Conservation (phyloP, 1,140 invertebrate genomes). For the Orchesella cincta region DNA sequence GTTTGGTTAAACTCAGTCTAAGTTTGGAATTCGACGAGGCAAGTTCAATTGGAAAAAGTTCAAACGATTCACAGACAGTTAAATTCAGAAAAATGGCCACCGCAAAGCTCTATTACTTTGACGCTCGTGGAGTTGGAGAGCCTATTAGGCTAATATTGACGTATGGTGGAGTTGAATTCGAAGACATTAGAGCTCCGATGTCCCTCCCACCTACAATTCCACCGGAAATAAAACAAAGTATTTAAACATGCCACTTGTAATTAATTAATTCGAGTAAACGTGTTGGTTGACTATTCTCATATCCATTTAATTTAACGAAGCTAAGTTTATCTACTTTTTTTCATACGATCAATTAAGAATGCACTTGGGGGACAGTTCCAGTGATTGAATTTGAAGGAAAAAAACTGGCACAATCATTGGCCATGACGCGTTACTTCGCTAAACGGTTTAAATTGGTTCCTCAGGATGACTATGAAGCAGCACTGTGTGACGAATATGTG, state of each 20-base stretch:
- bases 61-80: too few species aligned
- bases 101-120: constrained; percentile 70
- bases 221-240: constrained; percentile 6
- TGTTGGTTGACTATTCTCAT: too few species aligned
- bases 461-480: constrained; percentile 18
- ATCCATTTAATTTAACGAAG: background rate
- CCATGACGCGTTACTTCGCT: constrained; percentile 31
- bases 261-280: background rate
- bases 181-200: constrained; percentile 63
- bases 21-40: too few species aligned
- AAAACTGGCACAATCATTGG: constrained; percentile 28
- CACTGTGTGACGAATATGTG: constrained; percentile 38
- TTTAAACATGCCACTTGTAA: background rate
- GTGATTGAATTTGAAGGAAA: constrained; percentile 35
- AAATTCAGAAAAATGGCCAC: too few species aligned
- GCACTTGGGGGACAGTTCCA: constrained; percentile 33
- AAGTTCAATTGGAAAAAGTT: too few species aligned
- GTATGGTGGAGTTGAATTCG: constrained; percentile 69
- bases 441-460: constrained; percentile 11
- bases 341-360: too few species aligned
- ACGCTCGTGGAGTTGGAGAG: constrained; percentile 69
- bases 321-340: background rate
- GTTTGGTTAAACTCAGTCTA: too few species aligned
- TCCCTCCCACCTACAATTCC: background rate
- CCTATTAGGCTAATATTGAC: constrained; percentile 71